Evolutionary conservation across 2,888 invertebrate genomes (phyloP).

Genomic region (Polydrusus cervinus): DNA sequence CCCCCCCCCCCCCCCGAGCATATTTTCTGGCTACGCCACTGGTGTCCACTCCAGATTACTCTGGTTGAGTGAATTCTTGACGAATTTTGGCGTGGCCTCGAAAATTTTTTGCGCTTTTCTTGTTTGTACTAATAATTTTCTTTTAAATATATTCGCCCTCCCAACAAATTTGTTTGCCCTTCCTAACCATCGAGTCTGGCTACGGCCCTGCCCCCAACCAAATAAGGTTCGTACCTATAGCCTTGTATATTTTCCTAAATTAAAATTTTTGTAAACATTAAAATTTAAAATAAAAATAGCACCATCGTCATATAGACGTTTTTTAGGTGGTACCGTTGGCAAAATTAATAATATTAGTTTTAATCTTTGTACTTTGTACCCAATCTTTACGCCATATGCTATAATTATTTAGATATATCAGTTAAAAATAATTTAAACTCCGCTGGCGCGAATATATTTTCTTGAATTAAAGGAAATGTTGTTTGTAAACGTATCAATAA

Average conservation of each 20-base stretch:
- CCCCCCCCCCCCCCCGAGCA: too few relatives aligned
- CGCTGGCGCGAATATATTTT: not conserved
- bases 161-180: too few relatives aligned
- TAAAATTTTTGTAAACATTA: not conserved
- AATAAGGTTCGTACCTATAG: not conserved
- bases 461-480: not conserved
- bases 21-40: too few relatives aligned
- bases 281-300: not conserved
- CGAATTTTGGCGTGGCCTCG: too few relatives aligned
- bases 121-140: too few relatives aligned
- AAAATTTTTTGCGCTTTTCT: too few relatives aligned
- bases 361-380: constrained; percentile 35
- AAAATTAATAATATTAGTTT: constrained; percentile 4
- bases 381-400: not conserved
- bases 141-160: too few relatives aligned
- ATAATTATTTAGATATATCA: constrained; percentile 19
- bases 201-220: not conserved
- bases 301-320: not conserved
- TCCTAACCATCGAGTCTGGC: too few relatives aligned
- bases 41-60: too few relatives aligned
- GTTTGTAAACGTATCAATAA: constrained; percentile 3
- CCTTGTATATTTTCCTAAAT: too few relatives aligned
- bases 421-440: constrained; percentile 15
- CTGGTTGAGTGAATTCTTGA: too few relatives aligned
- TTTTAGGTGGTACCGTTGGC: not conserved